Evolutionary conservation across 2,113 vertebrate species (phyloP).

Genomic region (Chionis minor): DNA sequence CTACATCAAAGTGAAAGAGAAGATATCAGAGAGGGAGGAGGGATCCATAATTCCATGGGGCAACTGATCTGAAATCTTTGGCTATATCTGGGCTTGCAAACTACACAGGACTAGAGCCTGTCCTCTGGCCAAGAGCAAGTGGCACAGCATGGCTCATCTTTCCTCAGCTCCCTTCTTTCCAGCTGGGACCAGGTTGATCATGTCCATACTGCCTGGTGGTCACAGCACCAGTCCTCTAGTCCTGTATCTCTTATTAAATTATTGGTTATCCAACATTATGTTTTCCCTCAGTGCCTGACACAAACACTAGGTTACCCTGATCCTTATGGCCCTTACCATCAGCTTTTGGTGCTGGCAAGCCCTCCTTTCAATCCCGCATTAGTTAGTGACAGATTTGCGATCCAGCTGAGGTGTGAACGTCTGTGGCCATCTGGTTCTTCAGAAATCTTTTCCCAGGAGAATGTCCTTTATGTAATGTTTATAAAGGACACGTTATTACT

Average conservation of each 20-base stretch:
- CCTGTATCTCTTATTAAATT: neutral
- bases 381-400: neutral
- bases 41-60: accelerated
- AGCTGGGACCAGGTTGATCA: neutral
- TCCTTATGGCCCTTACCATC: neutral
- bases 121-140: neutral
- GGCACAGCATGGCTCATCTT: neutral
- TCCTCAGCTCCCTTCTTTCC: neutral
- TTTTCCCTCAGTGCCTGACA: neutral
- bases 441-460: neutral
- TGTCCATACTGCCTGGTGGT: neutral
- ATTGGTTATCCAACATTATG: neutral
- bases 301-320: neutral
- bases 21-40: neutral
- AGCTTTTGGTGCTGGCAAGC: neutral
- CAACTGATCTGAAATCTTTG: neutral
- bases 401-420: neutral
- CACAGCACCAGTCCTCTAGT: neutral
- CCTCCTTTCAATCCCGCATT: neutral
- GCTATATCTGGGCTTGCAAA: neutral
- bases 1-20: neutral
- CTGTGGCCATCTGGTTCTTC: neutral
- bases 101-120: neutral
- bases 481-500: neutral
- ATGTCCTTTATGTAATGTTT: neutral